These are phyloP conservation scores for Pteria penguin DNA, from an alignment of 2,888 invertebrate genomes.

Conservation along the genomic window DNA sequence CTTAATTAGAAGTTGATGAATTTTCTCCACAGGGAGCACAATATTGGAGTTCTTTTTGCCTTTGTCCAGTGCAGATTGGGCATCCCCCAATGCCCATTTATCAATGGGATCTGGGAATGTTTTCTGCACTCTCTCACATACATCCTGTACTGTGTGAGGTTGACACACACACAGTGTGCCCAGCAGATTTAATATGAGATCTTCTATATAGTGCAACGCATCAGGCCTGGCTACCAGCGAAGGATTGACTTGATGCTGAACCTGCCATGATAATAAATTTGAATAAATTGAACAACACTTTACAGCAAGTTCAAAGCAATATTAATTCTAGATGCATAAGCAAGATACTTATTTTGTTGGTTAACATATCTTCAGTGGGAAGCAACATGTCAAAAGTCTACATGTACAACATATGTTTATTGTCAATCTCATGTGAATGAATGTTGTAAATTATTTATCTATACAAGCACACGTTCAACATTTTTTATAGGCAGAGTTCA, in stretches of 20 bases:
- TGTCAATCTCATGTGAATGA: too few species aligned
- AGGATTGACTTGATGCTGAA: constrained; percentile 85
- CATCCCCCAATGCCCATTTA: constrained; percentile 94
- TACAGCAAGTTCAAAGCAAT: too few species aligned
- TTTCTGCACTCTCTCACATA: constrained; percentile 93
- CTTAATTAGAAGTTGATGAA: constrained; percentile 92
- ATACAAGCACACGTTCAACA: too few species aligned
- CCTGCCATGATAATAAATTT: constrained; percentile 85
- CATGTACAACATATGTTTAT: too few species aligned
- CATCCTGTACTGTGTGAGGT: constrained; percentile 83
- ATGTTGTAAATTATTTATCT: too few species aligned
- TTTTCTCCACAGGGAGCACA: constrained; percentile 92
- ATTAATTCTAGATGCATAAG: too few species aligned
- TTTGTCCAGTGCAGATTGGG: constrained; percentile 90
- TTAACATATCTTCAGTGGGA: too few species aligned
- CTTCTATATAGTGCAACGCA: constrained; percentile 95
- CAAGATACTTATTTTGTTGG: too few species aligned
- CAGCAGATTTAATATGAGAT: constrained; percentile 91
- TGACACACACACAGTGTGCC: constrained; percentile 89
- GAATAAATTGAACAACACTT: too few species aligned
- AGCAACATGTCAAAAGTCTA: too few species aligned
- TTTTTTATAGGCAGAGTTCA: too few species aligned
- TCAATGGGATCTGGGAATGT: constrained; percentile 97
- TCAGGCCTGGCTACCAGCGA: constrained; percentile 86
- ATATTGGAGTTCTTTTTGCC: constrained; percentile 87